Base-by-base conservation (phyloP, 2,888 invertebrate genomes). In the Morpho deidamia region DNA sequence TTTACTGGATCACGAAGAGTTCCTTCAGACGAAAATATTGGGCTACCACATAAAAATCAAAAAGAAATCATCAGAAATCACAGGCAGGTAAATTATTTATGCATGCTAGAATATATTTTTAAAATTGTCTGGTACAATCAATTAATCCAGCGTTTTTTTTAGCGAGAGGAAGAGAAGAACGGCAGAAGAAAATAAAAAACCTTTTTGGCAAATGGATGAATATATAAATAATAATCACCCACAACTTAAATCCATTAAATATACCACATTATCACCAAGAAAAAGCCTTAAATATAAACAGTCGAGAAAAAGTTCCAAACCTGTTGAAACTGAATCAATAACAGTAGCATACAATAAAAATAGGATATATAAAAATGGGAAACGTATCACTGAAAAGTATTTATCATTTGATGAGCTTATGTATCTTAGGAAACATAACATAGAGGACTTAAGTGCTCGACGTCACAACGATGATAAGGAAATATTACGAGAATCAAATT, bases 331-430 rank as follows among this genome's bases (percentile, higher is more conserved):
- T 12, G 87, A 87, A 69, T 62, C 76, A 7, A 86, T 88, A 60
- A 85, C 85, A 44, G 68, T 86, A 47, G 66, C 61, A 59, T 61
- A 62, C 33, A 64, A 66, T 57, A 66, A 75, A 43, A 51, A 51
- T 51, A 56, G 59, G 23, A 3, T 23, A 23, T 23, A 23, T 34
- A 52, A 44, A 8, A 59, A 62, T 35, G 57, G 59, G 12, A 63
- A 66, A 63, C 41, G 63, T 42, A 44, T 72, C 3, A 83, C 83
- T 32, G 88, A 87, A 68, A 88, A 81, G 65, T 85, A 80, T 68
- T 74, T 89, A 55, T 89, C 88, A 7, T 89, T 89, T 69, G 84
- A 88, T 57, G 87, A 89, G 64, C 66, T 89, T 60, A 78, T 89
- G 80, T 80, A 78, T 68, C 66, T 87, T 9, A 72, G 85, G 61